Evolutionary conservation across 1,140 invertebrate species (phyloP), one percentile per base, ranked within the genome.

Genomic region (Camponotus pennsylvanicus): DNA sequence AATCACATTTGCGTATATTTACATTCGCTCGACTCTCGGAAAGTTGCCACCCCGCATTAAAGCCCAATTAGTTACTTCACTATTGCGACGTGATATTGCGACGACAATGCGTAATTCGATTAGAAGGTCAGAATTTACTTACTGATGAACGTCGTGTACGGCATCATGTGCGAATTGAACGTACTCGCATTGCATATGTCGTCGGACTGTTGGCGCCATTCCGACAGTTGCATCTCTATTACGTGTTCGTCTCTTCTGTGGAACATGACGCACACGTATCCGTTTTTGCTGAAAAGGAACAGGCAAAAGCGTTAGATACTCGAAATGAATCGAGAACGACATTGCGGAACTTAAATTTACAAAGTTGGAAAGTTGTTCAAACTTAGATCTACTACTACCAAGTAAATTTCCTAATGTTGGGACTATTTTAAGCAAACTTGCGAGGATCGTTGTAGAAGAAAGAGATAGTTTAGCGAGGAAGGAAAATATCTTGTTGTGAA

Each of bases 201-300:
- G 89, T 94, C 94, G 37, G 93, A 92, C 75, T 95, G 93, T 42
- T 96, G 95, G 90, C 94, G 95, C 91, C 96, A 95, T 61, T 91
- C 91, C 83, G 96, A 96, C 75, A 96, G 96, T 86, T 96, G 96
- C 91, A 96, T 93, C 92, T 96, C 96, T 71, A 96, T 96, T 21
- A 96, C 96, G 88, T 96, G 95, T 55, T 94, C 93, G 90, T 96
- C 96, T 86, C 96, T 94, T 79, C 92, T 94, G 89, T 96, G 95
- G 85, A 96, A 94, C 45, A 95, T 95, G 91, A 96, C 93, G 90
- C 96, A 96, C 37, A 96, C 95, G 90, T 95, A 96, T 49, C 96
- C 96, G 85, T 95, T 96, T 75, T 94, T 93, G 91, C 96, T 96
- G 94, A 18, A 95, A 93, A 70, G 61, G 42, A 55, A 78, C 52